Evolutionary conservation across 2,888 invertebrate genomes (phyloP).

Genomic region (Drosophila nigricruria): DNA sequence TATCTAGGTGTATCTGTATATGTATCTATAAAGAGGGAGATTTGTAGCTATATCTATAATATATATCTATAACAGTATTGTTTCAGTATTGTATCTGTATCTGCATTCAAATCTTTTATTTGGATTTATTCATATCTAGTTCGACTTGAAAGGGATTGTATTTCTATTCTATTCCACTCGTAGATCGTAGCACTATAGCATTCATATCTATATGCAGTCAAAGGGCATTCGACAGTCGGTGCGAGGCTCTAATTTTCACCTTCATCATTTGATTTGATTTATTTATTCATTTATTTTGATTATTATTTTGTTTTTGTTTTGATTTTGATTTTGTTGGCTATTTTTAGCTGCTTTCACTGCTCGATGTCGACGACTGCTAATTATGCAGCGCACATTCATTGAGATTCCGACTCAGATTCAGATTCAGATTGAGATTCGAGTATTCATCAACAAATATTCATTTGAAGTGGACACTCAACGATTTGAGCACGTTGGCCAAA

Average conservation of each 20-base stretch:
- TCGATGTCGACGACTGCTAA: conserved; percentile 62
- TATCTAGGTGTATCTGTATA: not conserved
- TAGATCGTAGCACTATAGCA: too few relatives aligned
- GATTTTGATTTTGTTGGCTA: conserved; percentile 24
- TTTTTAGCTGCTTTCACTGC: conserved; percentile 69
- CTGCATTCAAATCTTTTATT: too few relatives aligned
- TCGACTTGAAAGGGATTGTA: not conserved
- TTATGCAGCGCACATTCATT: conserved; percentile 63
- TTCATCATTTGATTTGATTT: conserved; percentile 1
- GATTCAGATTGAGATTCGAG: conserved; percentile 19
- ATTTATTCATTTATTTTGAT: conserved; percentile 3
- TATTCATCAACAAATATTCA: conserved; percentile 60
- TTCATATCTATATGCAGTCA: not conserved
- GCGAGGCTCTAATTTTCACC: not conserved
- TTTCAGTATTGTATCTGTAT: too few relatives aligned
- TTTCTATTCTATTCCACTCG: not conserved
- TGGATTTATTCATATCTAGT: too few relatives aligned
- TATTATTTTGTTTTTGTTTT: conserved; percentile 11
- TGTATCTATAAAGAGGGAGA: not conserved
- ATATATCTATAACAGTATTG: not conserved
- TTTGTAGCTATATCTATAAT: not conserved
- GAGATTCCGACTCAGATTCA: conserved; percentile 26
- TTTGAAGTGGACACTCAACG: conserved; percentile 50
- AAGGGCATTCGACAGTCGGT: not conserved
- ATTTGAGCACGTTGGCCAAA: conserved; percentile 28